Base-by-base conservation (phyloP, 2,113 vertebrate species). In the Hippotragus niger region DNA sequence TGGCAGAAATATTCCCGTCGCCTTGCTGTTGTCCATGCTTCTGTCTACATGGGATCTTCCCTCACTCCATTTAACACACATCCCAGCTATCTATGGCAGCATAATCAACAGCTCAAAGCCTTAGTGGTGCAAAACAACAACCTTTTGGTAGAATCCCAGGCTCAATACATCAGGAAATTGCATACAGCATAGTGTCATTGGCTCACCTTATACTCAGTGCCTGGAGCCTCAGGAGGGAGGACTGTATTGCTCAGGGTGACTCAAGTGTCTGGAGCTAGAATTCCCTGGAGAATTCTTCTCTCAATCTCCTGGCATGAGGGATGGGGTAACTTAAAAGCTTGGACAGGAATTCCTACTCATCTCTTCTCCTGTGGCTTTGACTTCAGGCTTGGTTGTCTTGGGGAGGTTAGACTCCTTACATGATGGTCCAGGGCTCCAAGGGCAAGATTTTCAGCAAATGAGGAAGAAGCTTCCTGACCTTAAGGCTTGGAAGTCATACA, bases 131-230 rank as follows among this genome's bases (percentile, higher is more conserved):
- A 21, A 47, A 45, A 7, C 36, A 60, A 11, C 60, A 60, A 8
- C 1, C 3, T 52, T 58, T 15, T 10, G 9, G 47, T 21, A 19
- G 45, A 19, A 9, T 16, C 14, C 1, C 9, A 45, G 71, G 36
- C 33, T 15, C 84, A 3, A 3, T 0, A 7, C 11, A 33, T 15
- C 57, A 81, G 71, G 27, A 87, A 33, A 23, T 19, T 21, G 57
- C 12, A 2, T 19, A 4, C 0, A 62, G 15, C 3, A 1, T 3
- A 2, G 2, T 33, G 9, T 16, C 19, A 0, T 7, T 45, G 23
- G 47, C 11, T 52, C 13, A 15, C 31, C 16, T 36, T 5, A 11
- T 21, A n/a, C 57, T 13, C 5, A 3, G 10, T 10, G 29, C 15
- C 80, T 33, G 11, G 43, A 8, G 10, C 1, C 25, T 50, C 25